A percentile compares a stretch with the other conserved stretches of the same genome.
phyloP scores from a whole-genome alignment of 2,113 vertebrate species.

The Tangachromis dhanisi region DNA sequence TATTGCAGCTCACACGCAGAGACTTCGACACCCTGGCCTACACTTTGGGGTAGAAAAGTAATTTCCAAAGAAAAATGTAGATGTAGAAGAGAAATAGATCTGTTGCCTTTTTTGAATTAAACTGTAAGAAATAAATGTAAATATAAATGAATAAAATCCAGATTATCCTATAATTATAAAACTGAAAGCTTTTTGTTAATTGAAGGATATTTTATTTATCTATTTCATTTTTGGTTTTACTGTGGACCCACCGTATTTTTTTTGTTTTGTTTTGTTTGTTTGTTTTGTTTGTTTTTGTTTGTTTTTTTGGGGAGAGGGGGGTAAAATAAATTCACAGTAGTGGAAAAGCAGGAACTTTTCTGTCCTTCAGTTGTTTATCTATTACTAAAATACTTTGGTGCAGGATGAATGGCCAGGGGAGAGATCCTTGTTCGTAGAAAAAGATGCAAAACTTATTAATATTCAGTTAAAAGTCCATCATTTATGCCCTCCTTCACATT shows the following conservation, averaged over 20 bases:
- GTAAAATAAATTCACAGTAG: background rate
- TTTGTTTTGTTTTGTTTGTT: background rate
- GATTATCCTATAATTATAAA: background rate
- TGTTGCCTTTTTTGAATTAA: background rate
- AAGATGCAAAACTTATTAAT: background rate
- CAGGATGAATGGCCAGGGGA: background rate
- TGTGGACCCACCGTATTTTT: background rate
- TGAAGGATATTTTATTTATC: background rate
- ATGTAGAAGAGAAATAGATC: background rate
- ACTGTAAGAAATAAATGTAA: background rate
- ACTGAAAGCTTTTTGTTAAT: background rate
- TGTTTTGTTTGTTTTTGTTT: background rate
- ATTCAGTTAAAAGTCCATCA: background rate
- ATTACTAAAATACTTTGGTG: background rate
- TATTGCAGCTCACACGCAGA: background rate
- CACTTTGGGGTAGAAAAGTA: background rate
- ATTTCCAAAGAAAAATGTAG: background rate
- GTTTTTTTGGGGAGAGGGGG: background rate
- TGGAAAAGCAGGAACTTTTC: background rate
- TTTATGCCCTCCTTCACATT: background rate
- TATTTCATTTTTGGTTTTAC: background rate
- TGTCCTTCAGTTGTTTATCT: background rate
- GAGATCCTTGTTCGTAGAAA: background rate
- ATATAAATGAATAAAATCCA: background rate
- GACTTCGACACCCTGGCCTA: background rate